Base-by-base conservation (phyloP, 2,797 vertebrate genomes). In the Denticeps clupeoides region DNA sequence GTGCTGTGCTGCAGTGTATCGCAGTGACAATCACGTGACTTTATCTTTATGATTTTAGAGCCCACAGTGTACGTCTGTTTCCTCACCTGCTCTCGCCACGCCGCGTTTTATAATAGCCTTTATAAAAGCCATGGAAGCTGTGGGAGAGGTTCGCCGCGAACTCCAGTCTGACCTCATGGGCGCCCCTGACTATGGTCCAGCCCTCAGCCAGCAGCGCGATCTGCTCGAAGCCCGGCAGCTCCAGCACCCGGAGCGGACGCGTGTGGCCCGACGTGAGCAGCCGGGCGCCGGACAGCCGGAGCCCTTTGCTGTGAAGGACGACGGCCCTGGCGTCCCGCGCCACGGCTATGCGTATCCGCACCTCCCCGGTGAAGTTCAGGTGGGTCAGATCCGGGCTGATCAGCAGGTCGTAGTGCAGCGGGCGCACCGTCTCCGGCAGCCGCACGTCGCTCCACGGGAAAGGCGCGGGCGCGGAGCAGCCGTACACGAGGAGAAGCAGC, bases 361-460 rank as follows among this genome's bases (percentile, higher is more conserved):
- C 72, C 0, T 74, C 61, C 2, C 89, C 90, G 1, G 53, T 54
- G 49, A 91, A 92, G 53, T 77, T 72, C 2, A 85, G 64, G 1
- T 77, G 81, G 61, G 84, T 91, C 55, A 95, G 73, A 69, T 96
- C 93, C 16, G 88, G 89, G 4, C 96, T 89, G 51, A 97, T 61
- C 51, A 70, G 70, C 19, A 97, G 82, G 29, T 83, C 67, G 2
- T 96, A 96, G 51, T 81, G 87, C 42, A 84, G 4, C 1, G 88
- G 91, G 4, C 55, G 22, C 5, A 92, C 25, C 1, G 73, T 60
- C 55, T 59, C 57, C 2, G 88, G 85, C 13, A 97, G 86, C 44
- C 90, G 75, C 62, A 88, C 79, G 26, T 72, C 73, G 42, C 72
- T 47, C 89, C 89, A 95, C n/a, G 88, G 89, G 51, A 89, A 91